Evolutionary conservation across 2,888 invertebrate species (phyloP).

Genomic region (Acleris sparsana): DNA sequence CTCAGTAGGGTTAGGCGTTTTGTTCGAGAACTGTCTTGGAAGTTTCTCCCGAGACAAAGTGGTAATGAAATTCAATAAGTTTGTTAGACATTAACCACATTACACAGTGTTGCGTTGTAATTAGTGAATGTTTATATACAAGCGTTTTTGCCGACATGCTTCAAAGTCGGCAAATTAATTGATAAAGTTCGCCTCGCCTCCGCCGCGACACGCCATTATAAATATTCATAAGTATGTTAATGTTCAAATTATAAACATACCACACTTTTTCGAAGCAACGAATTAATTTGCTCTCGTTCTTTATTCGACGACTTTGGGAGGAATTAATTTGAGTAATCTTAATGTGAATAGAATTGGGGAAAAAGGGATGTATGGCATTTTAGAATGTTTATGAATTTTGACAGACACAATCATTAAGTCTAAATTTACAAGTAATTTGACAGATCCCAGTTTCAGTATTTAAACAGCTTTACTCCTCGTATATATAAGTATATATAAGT

Average conservation of each 20-base stretch:
- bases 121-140: constrained; percentile 43
- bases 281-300: constrained; percentile 17
- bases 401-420: no score
- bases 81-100: constrained; percentile 22
- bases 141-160: constrained; percentile 50
- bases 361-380: not conserved
- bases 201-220: constrained; percentile 42
- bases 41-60: not conserved
- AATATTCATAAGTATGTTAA: constrained; percentile 56
- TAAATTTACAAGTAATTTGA: no score
- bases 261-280: constrained; percentile 24
- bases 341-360: constrained; percentile 14
- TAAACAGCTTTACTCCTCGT: no score
- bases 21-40: no score
- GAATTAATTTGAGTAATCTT: constrained; percentile 22
- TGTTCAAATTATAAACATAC: constrained; percentile 40
- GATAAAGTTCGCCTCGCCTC: constrained; percentile 39
- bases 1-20: no score
- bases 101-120: constrained; percentile 38
- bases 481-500: no score
- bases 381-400: no score
- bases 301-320: constrained; percentile 10
- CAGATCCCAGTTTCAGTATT: no score
- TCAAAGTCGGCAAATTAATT: constrained; percentile 38
- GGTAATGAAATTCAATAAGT: constrained; percentile 24